Evolutionary conservation across 2,113 vertebrate species (phyloP).

Genomic region (Trichechus manatus): DNA sequence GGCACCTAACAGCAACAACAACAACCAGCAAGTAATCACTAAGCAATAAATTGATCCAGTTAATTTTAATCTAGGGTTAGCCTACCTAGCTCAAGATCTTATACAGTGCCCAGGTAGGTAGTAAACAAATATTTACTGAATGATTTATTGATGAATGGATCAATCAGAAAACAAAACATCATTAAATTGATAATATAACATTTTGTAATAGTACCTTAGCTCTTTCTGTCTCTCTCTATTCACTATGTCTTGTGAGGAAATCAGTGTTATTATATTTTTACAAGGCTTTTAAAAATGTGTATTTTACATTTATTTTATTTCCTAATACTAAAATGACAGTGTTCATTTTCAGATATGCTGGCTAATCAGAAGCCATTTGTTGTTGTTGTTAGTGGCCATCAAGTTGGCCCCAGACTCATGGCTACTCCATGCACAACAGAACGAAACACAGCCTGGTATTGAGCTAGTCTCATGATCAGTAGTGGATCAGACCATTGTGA

Average conservation of each 20-base stretch:
- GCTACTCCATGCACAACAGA: background rate
- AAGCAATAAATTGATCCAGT: background rate
- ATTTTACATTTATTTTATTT: background rate
- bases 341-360: background rate
- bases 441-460: background rate
- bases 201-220: background rate
- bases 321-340: background rate
- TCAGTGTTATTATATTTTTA: background rate
- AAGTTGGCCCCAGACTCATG: background rate
- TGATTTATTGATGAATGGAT: background rate
- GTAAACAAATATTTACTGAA: background rate
- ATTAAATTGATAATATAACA: background rate
- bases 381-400: background rate
- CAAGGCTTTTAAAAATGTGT: background rate
- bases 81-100: background rate
- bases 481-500: background rate
- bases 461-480: background rate
- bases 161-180: background rate
- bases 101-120: background rate
- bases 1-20: background rate
- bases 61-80: background rate
- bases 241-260: background rate
- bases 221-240: background rate
- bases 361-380: background rate
- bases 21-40: background rate